Base-by-base conservation (phyloP, 2,888 invertebrate genomes). In the Hirtodrosophila histrioides region DNA sequence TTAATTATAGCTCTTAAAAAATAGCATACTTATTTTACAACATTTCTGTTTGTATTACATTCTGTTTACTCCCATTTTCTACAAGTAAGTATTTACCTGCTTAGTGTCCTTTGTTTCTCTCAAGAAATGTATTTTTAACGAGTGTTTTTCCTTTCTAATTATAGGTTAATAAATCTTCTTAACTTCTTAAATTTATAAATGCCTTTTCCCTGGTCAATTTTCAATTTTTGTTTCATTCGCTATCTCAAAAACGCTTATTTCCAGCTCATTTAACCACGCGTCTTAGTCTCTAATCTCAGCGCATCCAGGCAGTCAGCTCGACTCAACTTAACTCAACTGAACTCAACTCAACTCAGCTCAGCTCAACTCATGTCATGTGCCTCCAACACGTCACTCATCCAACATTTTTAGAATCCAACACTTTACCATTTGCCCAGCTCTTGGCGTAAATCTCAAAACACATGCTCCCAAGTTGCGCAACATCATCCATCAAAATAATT, bases 401-500 rank as follows among this genome's bases (percentile, higher is more conserved):
- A 49, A 43, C 11, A 41, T 54, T 44, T 44, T 36, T 41, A 40
- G 55, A 54, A 56, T 53, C 53, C 36, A 51, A 36, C 53, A 50
- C 41, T 39, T 45, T 60, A 40, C 60, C 75, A 75, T 75, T 70
- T 74, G 56, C 64, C 48, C 40, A 61, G 64, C 83, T 76, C 74
- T 64, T 62, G 67, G 79, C 75, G 51, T 66, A 75, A 86, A 76
- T 88, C 82, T 73, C 67, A 49, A 63, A 83, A 88, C 82, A 83
- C 82, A 83, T 83, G 82, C 88, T 83, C 77, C 86, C 83, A 70
- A 88, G 84, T 83, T 83, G 82, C 73, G 84, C 69, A 83, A 80
- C 86, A 88, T 88, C 82, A 83, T 83, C 86, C 82, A 83, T 83
- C 82, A 83, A 88, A 88, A 76, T 73, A 86, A 69, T 88, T 88